Conservation (phyloP, 2,888 invertebrate genomes). For the Eupithecia vulgata region DNA sequence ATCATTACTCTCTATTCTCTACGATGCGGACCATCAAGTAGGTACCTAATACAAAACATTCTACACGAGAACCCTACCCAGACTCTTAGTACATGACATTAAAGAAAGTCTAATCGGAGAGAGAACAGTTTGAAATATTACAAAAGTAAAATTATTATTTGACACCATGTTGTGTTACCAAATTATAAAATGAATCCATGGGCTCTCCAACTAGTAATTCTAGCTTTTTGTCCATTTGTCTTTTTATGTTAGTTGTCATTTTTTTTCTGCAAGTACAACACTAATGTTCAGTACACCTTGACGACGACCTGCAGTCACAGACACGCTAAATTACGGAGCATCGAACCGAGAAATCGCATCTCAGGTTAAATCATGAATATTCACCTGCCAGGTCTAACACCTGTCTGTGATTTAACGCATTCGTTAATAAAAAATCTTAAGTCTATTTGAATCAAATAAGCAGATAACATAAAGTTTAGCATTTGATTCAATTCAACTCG, state of each 20-base stretch:
- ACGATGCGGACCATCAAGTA: neutral
- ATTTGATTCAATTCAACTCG: neutral
- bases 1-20: neutral
- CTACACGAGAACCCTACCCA: neutral
- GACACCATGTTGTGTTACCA: neutral
- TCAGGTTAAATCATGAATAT: slow-evolving; percentile 41
- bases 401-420: slow-evolving; percentile 34
- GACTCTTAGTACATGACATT: neutral
- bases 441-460: neutral
- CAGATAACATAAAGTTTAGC: neutral
- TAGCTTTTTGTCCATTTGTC: neutral
- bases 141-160: no score
- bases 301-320: slow-evolving; percentile 51
- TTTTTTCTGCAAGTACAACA: slow-evolving; percentile 24
- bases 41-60: neutral
- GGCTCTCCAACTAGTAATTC: neutral
- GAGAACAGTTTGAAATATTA: neutral
- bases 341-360: slow-evolving; percentile 41
- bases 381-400: slow-evolving; percentile 29
- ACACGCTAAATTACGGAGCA: slow-evolving; percentile 42
- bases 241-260: neutral
- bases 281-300: slow-evolving; percentile 49
- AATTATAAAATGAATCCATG: neutral
- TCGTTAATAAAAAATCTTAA: neutral
- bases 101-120: neutral